phyloP scores from a whole-genome alignment of 2,797 vertebrate species.

The Clarias fuscus region DNA sequence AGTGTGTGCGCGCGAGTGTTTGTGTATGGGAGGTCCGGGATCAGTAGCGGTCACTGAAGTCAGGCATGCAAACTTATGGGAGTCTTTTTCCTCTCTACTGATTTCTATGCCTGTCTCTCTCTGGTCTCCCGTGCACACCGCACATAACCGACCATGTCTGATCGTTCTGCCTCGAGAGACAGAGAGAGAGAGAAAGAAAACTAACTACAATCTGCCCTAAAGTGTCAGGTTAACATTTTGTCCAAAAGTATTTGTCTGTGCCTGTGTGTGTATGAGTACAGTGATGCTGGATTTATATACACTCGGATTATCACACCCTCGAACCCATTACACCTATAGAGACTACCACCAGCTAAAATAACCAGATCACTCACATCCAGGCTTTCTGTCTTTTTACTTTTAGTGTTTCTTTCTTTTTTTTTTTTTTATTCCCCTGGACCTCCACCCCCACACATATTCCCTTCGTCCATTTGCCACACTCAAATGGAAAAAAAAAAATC shows the following conservation, averaged over 20 bases:
- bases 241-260: slow-evolving; percentile 28
- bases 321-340: slow-evolving; percentile 69
- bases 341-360: slow-evolving; percentile 93
- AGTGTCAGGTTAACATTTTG: slow-evolving; percentile 68
- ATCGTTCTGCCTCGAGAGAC: slow-evolving; percentile 70
- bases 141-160: slow-evolving; percentile 65
- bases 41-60: slow-evolving; percentile 2
- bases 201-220: slow-evolving; percentile 66
- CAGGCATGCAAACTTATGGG: neutral
- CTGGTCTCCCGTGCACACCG: too few species aligned
- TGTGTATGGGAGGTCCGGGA: slow-evolving; percentile 13
- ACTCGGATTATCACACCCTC: neutral
- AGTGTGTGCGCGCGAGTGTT: neutral
- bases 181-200: slow-evolving; percentile 61
- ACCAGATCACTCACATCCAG: slow-evolving; percentile 90
- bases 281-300: slow-evolving; percentile 13
- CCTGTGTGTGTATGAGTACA: slow-evolving; percentile 81
- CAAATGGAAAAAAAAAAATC: neutral
- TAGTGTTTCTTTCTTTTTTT: slow-evolving; percentile 21
- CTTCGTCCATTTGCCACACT: neutral
- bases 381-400: slow-evolving; percentile 60
- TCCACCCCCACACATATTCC: slow-evolving; percentile 34
- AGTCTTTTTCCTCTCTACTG: neutral
- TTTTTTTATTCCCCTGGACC: slow-evolving; percentile 8
- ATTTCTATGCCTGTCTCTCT: neutral